phyloP scores from a whole-genome alignment of 2,113 vertebrate genomes.

The Jaculus jaculus region DNA sequence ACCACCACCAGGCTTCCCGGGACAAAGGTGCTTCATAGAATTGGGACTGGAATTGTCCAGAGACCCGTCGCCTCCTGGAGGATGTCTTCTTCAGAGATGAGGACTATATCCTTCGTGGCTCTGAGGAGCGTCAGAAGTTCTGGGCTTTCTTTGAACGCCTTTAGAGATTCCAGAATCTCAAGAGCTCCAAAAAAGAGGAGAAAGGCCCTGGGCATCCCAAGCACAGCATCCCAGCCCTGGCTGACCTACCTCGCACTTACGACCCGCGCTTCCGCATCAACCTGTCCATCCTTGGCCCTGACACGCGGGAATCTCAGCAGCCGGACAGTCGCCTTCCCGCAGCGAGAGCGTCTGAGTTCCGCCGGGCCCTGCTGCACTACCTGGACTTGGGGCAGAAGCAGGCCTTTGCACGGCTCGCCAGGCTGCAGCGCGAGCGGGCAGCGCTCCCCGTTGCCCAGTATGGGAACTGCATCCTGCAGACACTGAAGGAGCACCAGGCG shows the following conservation, averaged over 20 bases:
- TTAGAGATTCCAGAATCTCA: slow-evolving; percentile 86
- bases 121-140: slow-evolving; percentile 87
- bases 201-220: fast-evolving
- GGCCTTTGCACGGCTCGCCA: slow-evolving; percentile 88
- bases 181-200: neutral
- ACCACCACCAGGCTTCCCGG: neutral
- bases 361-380: slow-evolving; percentile 87
- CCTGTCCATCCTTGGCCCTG: slow-evolving; percentile 81
- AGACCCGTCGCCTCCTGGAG: slow-evolving; percentile 85
- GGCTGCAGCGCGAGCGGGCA: slow-evolving; percentile 87
- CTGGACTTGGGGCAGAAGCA: slow-evolving; percentile 92
- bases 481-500: slow-evolving; percentile 86
- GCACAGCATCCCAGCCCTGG: neutral
- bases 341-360: slow-evolving; percentile 80
- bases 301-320: slow-evolving; percentile 32
- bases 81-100: slow-evolving; percentile 86
- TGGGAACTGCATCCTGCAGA: slow-evolving; percentile 82
- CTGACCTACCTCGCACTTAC: slow-evolving; percentile 83
- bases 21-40: neutral
- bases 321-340: neutral
- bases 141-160: slow-evolving; percentile 94
- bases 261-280: slow-evolving; percentile 90
- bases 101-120: slow-evolving; percentile 82
- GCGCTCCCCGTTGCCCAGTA: slow-evolving; percentile 91
- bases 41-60: slow-evolving; percentile 88